These are phyloP conservation scores for Acromyrmex charruanus DNA, from an alignment of 1,140 invertebrate species.

Conservation along the genomic window DNA sequence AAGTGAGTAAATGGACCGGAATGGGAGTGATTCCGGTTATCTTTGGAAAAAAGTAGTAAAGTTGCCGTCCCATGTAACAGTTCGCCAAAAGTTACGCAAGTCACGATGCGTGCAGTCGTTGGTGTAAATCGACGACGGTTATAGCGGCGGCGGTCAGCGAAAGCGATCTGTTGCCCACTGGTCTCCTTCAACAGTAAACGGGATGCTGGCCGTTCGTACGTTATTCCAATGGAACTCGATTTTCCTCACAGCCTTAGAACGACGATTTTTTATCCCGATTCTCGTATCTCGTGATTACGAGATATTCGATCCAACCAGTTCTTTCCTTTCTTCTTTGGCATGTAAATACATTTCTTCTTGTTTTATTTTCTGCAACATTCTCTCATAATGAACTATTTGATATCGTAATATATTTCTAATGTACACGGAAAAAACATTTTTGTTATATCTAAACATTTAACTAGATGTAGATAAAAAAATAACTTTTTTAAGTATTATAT, in stretches of 20 bases:
- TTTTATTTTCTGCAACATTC: neutral
- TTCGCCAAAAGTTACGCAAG: slow-evolving; percentile 80
- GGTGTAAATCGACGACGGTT: slow-evolving; percentile 51
- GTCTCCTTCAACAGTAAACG: neutral
- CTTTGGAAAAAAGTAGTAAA: slow-evolving; percentile 49
- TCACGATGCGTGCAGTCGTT: slow-evolving; percentile 54
- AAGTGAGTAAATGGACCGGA: slow-evolving; percentile 54
- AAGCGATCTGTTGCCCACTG: slow-evolving; percentile 79
- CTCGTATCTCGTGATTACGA: neutral
- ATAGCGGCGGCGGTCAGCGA: slow-evolving; percentile 78
- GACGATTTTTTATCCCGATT: neutral
- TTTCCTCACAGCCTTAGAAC: neutral
- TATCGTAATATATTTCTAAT: neutral
- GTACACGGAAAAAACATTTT: neutral
- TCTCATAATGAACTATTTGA: neutral
- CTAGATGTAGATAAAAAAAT: too few relatives aligned
- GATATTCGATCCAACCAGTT: neutral
- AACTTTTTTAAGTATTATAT: too few relatives aligned
- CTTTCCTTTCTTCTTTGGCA: neutral
- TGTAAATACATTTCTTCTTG: neutral
- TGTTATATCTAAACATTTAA: too few relatives aligned
- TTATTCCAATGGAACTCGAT: slow-evolving; percentile 17
- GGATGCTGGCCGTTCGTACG: slow-evolving; percentile 18
- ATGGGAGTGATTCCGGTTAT: slow-evolving; percentile 60
- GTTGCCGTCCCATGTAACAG: slow-evolving; percentile 72